Evolutionary conservation across 2,113 vertebrate species (phyloP), one percentile per base, ranked within the genome.

Genomic region (Etheostoma cragini): DNA sequence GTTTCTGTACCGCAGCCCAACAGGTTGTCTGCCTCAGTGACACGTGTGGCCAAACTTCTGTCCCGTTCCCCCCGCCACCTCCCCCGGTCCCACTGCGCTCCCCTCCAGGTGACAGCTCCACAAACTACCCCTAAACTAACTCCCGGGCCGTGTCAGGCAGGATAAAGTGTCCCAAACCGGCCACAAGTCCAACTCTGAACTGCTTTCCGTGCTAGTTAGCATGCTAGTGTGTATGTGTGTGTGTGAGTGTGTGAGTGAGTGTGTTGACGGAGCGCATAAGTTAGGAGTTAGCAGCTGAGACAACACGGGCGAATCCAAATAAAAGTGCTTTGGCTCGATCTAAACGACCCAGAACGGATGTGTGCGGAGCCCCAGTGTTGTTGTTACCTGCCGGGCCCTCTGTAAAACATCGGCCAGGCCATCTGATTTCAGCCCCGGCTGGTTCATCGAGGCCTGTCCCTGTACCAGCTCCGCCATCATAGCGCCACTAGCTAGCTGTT

Each of bases 391-490:
- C 91, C 97, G 96, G 93, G 96, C 97, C 86, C 97, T 94, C 95
- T 97, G 97, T 89, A 98, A 92, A 77, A 96, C 96, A 89, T 98
- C 97, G 87, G 95, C 96, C 89, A 97, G 96, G 86, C 96, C 97
- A 89, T 97, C 97, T 77, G 96, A 81, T 93, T 97, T 97, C 88
- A 97, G 96, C 81, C 96, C 96, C 91, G 95, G 95, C 84, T 96
- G 96, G 93, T 90, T 95, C 88, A 96, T 95, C 90, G 95, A 96
- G 94, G 95, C 95, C 96, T 97, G 97, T 95, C 96, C 96, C 96
- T 97, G 96, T 94, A 96, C 96, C 96, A 97, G 95, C 95, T 98
- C 97, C 96, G 97, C 97, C 97, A 97, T 97, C 93, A 93, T 93
- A 91, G 93, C 94, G 91, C 87, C 90, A 86, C 89, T 84, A 68